Evolutionary conservation across 2,888 invertebrate species (phyloP), one percentile per base, ranked within the genome.

Genomic region (Noctua janthe): DNA sequence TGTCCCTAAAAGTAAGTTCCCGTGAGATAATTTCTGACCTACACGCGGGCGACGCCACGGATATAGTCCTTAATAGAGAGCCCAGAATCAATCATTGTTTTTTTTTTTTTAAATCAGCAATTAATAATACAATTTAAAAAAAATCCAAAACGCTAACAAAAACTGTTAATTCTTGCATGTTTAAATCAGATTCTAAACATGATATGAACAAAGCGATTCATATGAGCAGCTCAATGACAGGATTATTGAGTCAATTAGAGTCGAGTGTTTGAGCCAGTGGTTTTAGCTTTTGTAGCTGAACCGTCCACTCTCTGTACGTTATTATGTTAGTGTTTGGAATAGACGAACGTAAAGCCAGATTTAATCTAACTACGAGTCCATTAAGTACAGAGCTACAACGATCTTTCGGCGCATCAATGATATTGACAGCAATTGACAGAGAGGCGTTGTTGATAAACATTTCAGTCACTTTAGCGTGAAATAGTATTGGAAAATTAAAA

Each of bases 201-300:
- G 29, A 51, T 54, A n/a, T 67, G 64, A 39, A 71, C 59, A 69
- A 74, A 80, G 62, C 43, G 76, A 35, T 84, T 66, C 74, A 69
- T 84, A 77, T 43, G 84, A 72, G 43, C 74, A 54, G 71, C 67
- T 81, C 71, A 66, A 64, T 81, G 74, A 70, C 39, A 15, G 62
- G 49, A 78, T 74, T 85, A 74, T 71, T 56, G 59, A 74, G 73
- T 82, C 78, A 78, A 78, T 81, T 84, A 75, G 59, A 70, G 29
- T 49, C 29, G 72, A 69, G 47, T 59, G 71, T 84, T 74, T 62
- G 67, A 67, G 39, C 54, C 43, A 56, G 29, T 23, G 62, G 72
- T 77, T 83, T 59, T 74, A 35, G 69, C 23, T 81, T 66, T 51
- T 74, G n/a, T 76, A n/a, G 39, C 49, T 29, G 56, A 23, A 2